Base-by-base conservation (phyloP, 2,888 invertebrate species). In the Apoda limacodes region DNA sequence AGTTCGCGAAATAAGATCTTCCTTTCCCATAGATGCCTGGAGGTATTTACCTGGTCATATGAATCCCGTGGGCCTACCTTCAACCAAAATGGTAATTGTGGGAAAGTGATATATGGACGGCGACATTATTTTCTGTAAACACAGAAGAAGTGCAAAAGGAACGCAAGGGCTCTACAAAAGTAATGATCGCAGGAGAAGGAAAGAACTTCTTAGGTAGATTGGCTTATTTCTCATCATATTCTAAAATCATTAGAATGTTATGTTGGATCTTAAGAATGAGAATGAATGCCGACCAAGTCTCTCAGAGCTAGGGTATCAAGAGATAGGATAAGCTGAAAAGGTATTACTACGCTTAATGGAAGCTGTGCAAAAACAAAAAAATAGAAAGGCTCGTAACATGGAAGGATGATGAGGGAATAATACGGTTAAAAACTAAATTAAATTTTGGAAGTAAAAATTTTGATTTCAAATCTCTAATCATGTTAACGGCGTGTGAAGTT, bases 401-500 rank as follows among this genome's bases (percentile, higher is more conserved):
- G 13, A 6, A 13, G 9, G 24, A 24, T 24, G 13, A 3, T 13
- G 14, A 24, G 3, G 7, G 9, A 4, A 13, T 24, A 3, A 13
- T 24, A 3, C 24, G 24, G 7, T 13, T 24, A 24, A 24, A 24
- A 9, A 24, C 24, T 5, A 24, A 24, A n/a, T 13, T 24, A 4
- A 13, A 13, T 13, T 9, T 24, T 3, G 24, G 24, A 13, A 13
- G 4, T 13, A 14, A 24, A 13, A 7, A 24, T 13, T 24, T 13
- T 24, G 14, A 24, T 7, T 24, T 24, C 7, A 24, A 24, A n/a
- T 24, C n/a, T 24, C 24, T 14, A n/a, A 24, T 24, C 13, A 14
- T 24, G 4, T 14, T 24, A 13, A 13, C 24, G 9, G 24, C 13
- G 14, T 6, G 9, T 9, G 24, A 24, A 3, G n/a, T 9, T 4